Conservation (phyloP, 92 coral and sea anemone species). For the Phenganax subtilis region DNA sequence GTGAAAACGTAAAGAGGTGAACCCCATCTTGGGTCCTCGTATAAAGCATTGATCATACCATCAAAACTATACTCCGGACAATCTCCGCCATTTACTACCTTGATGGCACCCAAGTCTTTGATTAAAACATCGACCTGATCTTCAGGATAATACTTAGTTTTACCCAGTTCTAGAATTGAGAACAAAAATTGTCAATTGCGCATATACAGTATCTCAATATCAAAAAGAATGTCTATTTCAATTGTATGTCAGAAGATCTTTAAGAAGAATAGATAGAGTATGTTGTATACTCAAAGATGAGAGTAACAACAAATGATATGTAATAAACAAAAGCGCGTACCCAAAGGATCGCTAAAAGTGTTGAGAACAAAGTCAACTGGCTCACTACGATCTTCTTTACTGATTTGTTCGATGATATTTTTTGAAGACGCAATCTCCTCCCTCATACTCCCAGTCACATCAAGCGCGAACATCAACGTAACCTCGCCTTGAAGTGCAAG, state of each 20-base stretch:
- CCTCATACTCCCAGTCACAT: conserved; percentile 82
- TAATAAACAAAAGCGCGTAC: conserved; percentile 32
- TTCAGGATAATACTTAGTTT: conserved; percentile 31
- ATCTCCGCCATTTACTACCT: conserved; percentile 65
- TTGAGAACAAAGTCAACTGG: conserved; percentile 74
- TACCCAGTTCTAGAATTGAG: conserved; percentile 4
- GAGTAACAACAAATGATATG: not conserved
- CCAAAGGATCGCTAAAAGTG: conserved; percentile 74
- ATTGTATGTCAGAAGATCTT: no score
- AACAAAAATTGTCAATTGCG: not conserved
- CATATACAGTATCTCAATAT: no score
- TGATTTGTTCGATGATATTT: conserved; percentile 67
- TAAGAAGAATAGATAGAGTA: no score
- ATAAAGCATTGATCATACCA: conserved; percentile 59
- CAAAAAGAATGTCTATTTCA: no score
- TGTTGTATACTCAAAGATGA: not conserved
- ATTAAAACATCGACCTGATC: conserved; percentile 53
- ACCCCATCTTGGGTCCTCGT: conserved; percentile 54
- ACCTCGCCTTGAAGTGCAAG: conserved; percentile 89
- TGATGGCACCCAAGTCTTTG: conserved; percentile 44
- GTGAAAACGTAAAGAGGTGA: conserved; percentile 82
- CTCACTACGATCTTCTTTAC: conserved; percentile 53
- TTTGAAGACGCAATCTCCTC: conserved; percentile 68
- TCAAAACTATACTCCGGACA: conserved; percentile 61
- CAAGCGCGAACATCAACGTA: conserved; percentile 84